Conservation (phyloP, 2,113 vertebrate species). For the Copsychus sechellarum region DNA sequence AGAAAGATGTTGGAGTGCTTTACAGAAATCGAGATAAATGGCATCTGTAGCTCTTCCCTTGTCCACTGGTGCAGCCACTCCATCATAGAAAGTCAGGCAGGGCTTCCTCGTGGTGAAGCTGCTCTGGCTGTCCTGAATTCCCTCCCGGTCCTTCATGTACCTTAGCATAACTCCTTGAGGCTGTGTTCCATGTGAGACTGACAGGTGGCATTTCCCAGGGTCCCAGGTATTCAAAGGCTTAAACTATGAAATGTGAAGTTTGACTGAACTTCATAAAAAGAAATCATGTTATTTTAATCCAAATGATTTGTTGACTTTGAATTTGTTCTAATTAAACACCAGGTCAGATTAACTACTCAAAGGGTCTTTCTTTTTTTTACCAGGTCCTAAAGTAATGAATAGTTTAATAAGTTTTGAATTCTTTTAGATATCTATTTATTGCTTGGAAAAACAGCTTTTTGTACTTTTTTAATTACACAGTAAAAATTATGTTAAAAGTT, state of each 20-base stretch:
- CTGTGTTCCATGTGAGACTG: neutral
- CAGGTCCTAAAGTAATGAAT: neutral
- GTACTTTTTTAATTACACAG: constrained; percentile 21
- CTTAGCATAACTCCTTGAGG: neutral
- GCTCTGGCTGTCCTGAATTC: neutral
- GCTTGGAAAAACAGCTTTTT: constrained; percentile 33
- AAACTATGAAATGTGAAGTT: neutral
- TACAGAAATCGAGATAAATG: neutral
- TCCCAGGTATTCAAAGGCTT: neutral
- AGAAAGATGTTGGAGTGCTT: neutral
- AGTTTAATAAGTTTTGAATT: neutral
- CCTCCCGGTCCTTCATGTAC: neutral
- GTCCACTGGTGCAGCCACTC: no score
- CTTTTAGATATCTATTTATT: neutral
- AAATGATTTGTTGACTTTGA: neutral
- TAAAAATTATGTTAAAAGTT: constrained; percentile 4
- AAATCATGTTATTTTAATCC: neutral
- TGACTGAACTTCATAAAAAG: neutral
- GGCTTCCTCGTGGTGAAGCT: neutral
- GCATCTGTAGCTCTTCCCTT: neutral
- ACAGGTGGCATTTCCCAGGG: neutral
- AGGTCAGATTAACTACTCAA: neutral
- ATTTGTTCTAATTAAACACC: constrained; percentile 23
- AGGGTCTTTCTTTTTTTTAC: neutral
- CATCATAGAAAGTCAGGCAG: neutral